Evolutionary conservation across 2,797 vertebrate species (phyloP).

Genomic region (Hyperoplus lanceolatus): DNA sequence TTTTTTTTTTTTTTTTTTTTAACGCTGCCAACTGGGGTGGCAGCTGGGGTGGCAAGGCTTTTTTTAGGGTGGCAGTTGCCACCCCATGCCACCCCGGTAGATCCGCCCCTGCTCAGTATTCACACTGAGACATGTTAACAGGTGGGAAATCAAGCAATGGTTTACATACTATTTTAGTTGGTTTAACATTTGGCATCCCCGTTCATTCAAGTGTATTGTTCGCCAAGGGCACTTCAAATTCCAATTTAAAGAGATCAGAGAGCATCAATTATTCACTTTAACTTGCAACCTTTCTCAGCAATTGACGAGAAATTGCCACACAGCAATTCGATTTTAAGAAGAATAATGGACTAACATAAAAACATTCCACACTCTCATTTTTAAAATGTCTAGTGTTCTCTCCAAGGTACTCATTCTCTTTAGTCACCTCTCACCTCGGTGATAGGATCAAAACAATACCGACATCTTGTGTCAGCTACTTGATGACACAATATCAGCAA

Average conservation of each 20-base stretch:
- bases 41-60: no score
- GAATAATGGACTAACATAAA: conserved; percentile 14
- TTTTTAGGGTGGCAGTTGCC: no score
- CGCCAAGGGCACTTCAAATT: neutral
- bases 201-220: neutral
- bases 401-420: neutral
- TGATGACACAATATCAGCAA: neutral
- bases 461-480: neutral
- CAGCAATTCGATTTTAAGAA: neutral
- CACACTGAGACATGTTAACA: neutral
- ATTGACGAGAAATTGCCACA: neutral
- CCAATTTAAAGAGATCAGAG: neutral
- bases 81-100: no score
- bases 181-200: neutral
- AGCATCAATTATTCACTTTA: conserved; percentile 21
- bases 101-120: no score
- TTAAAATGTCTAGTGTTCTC: neutral
- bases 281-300: neutral
- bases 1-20: no score
- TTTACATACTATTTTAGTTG: neutral
- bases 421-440: neutral
- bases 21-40: no score
- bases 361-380: neutral
- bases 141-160: neutral
- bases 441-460: conserved; percentile 3